These are phyloP conservation scores for Beaufortia kweichowensis DNA, from an alignment of 2,113 vertebrate genomes.

Conservation along the genomic window DNA sequence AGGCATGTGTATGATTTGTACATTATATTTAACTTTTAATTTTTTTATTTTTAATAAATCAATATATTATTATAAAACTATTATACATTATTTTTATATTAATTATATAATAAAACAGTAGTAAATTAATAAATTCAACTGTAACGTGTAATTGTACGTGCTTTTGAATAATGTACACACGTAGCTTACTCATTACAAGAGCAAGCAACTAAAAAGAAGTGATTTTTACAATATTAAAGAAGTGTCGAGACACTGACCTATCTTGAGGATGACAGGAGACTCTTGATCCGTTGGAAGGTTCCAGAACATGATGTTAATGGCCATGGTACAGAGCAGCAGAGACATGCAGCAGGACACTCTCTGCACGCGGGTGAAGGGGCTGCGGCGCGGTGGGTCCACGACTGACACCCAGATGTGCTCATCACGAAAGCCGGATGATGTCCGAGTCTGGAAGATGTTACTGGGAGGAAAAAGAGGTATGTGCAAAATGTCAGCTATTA, in stretches of 20 bases:
- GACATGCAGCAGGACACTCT: conserved; percentile 80
- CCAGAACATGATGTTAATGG: conserved; percentile 83
- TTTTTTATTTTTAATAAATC: too few species aligned
- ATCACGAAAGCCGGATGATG: conserved; percentile 76
- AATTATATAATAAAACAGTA: too few species aligned
- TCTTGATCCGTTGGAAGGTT: conserved; percentile 65
- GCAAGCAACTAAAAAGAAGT: too few species aligned
- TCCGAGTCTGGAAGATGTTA: conserved; percentile 78
- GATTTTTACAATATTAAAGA: too few species aligned
- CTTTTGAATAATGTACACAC: too few species aligned
- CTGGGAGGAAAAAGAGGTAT: conserved; percentile 56
- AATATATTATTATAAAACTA: too few species aligned
- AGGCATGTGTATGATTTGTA: background rate
- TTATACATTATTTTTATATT: too few species aligned
- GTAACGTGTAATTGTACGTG: too few species aligned
- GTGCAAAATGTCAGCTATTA: too few species aligned
- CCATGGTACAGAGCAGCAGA: conserved; percentile 82
- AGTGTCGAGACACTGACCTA: conserved; percentile 65
- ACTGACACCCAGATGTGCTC: conserved; percentile 82
- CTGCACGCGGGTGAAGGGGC: conserved; percentile 78
- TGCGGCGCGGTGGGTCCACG: conserved; percentile 74
- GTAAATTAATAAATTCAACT: too few species aligned
- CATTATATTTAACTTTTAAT: too few species aligned
- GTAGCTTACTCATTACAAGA: too few species aligned
- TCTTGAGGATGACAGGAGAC: conserved; percentile 68